Evolutionary conservation across 1,140 invertebrate species (phyloP), one percentile per base, ranked within the genome.

Genomic region (Hermatobates lingyangjiaoensis): DNA sequence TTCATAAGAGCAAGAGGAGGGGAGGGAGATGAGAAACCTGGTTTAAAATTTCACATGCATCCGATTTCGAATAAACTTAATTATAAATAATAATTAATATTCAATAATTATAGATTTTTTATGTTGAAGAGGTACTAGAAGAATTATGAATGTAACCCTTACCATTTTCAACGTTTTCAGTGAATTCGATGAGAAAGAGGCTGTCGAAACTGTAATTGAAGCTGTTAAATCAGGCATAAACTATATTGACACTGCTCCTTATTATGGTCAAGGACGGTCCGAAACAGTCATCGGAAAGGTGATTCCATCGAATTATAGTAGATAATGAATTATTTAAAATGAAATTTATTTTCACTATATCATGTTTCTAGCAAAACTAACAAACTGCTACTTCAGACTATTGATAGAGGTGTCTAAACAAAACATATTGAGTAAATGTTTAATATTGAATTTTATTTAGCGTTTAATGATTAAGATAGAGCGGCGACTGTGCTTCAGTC

Each of bases 191-290:
- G 70, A 79, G 46, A 60, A 71, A 18, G 76, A 85, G 63, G 80
- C 75, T 21, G 75, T 82, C 49, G 62, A 75, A 45, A 76, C 82
- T 0, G 71, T 94, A 30, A 68, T 73, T 39, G 67, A 77, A 56
- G 81, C 80, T 3, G 65, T 94, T 18, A 80, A 75, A 61, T 69
- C 66, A 27, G 91, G 91, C 1, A 74, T 95, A 20, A 95, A 95
- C 70, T 91, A 87, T 56, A 80, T 95, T 47, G 91, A 95, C 63
- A 92, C 87, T 0, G 82, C 80, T 1, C 87, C 87, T 0, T 93
- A 80, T 76, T 95, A 95, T 64, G 89, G 90, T 0, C 85, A 87
- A 69, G 86, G 89, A 3, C 72, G 68, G 38, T 81, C 83, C 0
- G 89, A 95, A 68, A 69, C 68, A 56, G 66, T 83, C 25, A 66